Conservation (phyloP, 1,140 invertebrate species). For the Brachionus paranguensis region DNA sequence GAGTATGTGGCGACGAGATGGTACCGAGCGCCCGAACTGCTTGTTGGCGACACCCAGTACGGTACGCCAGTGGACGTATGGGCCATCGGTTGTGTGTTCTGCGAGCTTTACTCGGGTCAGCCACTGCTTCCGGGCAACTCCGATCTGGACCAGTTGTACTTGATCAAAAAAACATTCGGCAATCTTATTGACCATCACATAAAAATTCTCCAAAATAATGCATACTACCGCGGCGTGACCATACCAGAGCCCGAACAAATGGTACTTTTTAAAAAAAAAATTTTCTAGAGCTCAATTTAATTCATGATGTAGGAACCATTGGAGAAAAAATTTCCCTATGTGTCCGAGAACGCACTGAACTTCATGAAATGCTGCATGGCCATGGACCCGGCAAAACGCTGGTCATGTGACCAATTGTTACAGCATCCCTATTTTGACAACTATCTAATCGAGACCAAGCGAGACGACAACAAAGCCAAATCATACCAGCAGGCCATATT, state of each 20-base stretch:
- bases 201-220: constrained; percentile 87
- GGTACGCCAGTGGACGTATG: constrained; percentile 94
- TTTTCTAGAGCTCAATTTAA: not conserved
- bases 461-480: constrained; percentile 36
- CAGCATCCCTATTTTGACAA: constrained; percentile 74
- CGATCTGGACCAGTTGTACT: constrained; percentile 93
- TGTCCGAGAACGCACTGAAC: constrained; percentile 66
- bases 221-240: constrained; percentile 75
- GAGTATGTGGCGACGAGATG: constrained; percentile 98
- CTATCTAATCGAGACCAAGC: constrained; percentile 42
- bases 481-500: constrained; percentile 32
- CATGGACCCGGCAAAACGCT: constrained; percentile 81
- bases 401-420: constrained; percentile 79
- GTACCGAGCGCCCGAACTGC: constrained; percentile 87
- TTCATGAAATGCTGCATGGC: constrained; percentile 89
- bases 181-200: constrained; percentile 87
- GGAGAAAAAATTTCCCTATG: constrained; percentile 72
- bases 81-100: constrained; percentile 83
- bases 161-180: constrained; percentile 79
- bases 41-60: constrained; percentile 95
- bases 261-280: constrained; percentile 43
- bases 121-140: constrained; percentile 90
- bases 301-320: constrained; percentile 61
- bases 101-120: constrained; percentile 73
- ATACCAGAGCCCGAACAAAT: constrained; percentile 73